Conservation (phyloP, 2,888 invertebrate species). For the Torymus tubicola region DNA sequence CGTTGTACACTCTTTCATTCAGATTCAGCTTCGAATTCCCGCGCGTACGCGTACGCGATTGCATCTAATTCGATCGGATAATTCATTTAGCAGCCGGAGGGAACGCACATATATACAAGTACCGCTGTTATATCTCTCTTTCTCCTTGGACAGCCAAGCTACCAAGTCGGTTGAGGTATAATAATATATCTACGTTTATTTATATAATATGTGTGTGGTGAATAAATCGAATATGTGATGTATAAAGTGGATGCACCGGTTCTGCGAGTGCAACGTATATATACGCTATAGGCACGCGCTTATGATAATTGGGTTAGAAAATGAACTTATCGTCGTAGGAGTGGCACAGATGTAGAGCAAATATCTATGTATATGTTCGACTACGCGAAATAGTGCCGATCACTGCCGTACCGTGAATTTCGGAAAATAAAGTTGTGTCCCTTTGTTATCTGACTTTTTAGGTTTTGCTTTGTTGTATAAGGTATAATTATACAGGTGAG, state of each 20-base stretch:
- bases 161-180: too few relatives aligned
- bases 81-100: slow-evolving; percentile 30
- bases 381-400: too few relatives aligned
- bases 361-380: too few relatives aligned
- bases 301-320: neutral
- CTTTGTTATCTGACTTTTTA: too few relatives aligned
- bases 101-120: neutral
- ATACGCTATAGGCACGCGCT: too few relatives aligned
- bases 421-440: too few relatives aligned
- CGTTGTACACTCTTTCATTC: neutral
- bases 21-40: slow-evolving; percentile 4
- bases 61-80: slow-evolving; percentile 47
- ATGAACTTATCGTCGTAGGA: too few relatives aligned
- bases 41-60: neutral
- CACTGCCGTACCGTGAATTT: too few relatives aligned
- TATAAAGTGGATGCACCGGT: slow-evolving; percentile 43
- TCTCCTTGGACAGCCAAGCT: neutral
- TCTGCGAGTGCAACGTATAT: neutral
- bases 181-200: too few relatives aligned
- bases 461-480: too few relatives aligned
- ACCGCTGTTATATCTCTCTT: neutral
- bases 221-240: slow-evolving; percentile 14
- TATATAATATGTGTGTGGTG: neutral
- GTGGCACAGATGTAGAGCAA: too few relatives aligned
- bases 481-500: too few relatives aligned